These are phyloP conservation scores for Cyprinella venusta DNA, from an alignment of 2,797 vertebrate species.

Conservation along the genomic window DNA sequence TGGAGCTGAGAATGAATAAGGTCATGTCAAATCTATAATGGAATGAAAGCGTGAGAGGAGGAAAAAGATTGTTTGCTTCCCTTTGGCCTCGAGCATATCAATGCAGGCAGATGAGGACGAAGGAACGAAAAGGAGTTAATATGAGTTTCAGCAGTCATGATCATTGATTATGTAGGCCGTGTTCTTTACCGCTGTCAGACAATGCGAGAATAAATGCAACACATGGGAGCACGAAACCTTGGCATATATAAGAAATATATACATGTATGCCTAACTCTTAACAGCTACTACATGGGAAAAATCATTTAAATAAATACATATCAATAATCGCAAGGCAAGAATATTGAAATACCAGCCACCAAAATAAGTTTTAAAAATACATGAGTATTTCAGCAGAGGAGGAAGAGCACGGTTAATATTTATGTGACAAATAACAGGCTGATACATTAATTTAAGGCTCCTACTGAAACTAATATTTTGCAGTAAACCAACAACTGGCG, in stretches of 20 bases:
- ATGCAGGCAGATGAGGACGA: conserved; percentile 30
- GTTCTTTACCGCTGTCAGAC: conserved; percentile 11
- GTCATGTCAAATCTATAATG: conserved; percentile 66
- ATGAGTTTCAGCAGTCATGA: conserved; percentile 2
- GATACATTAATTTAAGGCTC: not conserved
- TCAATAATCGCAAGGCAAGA: not conserved
- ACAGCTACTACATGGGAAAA: conserved; percentile 20
- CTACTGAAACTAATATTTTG: not conserved
- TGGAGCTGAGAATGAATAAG: conserved; percentile 66
- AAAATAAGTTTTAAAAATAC: conserved; percentile 35
- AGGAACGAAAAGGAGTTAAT: not conserved
- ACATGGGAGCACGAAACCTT: not conserved
- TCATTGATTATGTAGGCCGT: conserved; percentile 22
- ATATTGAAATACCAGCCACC: conserved; percentile 20
- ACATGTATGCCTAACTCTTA: not conserved
- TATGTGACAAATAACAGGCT: not conserved
- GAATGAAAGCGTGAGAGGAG: conserved; percentile 57
- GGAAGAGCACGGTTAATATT: conserved; percentile 17
- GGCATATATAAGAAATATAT: conserved; percentile 2
- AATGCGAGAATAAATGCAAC: conserved; percentile 5
- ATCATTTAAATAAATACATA: conserved; percentile 24
- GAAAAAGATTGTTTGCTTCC: conserved; percentile 54
- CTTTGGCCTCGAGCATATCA: conserved; percentile 46
- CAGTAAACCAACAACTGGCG: not conserved
- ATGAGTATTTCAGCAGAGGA: conserved; percentile 20